Percentiles rank a stretch among this genome's conserved stretches.
Evolutionary conservation across 2,113 vertebrate species (phyloP).

Genomic region (Petroica traversi): DNA sequence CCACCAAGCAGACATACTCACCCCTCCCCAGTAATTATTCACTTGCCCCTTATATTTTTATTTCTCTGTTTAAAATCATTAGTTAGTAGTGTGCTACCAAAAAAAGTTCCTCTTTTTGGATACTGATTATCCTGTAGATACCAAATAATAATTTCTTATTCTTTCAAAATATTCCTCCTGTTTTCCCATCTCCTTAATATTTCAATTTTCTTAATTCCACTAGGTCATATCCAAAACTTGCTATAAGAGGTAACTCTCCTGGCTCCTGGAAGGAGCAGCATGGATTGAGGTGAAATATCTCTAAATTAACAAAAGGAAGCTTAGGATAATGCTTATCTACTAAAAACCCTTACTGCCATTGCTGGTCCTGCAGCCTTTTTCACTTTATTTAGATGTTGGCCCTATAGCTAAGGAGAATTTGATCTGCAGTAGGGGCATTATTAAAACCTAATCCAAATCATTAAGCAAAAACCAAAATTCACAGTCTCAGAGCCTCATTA

Average conservation of each 20-base stretch:
- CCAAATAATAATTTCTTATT: not conserved
- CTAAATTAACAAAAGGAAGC: not conserved
- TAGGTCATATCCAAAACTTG: not conserved
- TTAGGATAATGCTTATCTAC: not conserved
- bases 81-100: not conserved
- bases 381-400: not conserved
- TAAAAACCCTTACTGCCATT: not conserved
- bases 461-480: not conserved
- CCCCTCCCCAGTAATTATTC: fast-evolving
- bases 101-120: not conserved
- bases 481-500: not conserved
- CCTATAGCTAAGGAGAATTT: not conserved
- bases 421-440: not conserved
- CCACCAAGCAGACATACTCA: not conserved
- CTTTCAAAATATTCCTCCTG: not conserved
- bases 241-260: not conserved
- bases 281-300: not conserved
- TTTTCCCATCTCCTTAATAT: not conserved
- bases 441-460: not conserved
- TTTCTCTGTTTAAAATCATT: not conserved
- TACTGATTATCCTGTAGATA: not conserved
- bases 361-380: not conserved
- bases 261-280: not conserved
- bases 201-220: not conserved
- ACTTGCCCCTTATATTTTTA: not conserved